Conservation (phyloP, 2,888 invertebrate genomes). For the Tachina lurida region DNA sequence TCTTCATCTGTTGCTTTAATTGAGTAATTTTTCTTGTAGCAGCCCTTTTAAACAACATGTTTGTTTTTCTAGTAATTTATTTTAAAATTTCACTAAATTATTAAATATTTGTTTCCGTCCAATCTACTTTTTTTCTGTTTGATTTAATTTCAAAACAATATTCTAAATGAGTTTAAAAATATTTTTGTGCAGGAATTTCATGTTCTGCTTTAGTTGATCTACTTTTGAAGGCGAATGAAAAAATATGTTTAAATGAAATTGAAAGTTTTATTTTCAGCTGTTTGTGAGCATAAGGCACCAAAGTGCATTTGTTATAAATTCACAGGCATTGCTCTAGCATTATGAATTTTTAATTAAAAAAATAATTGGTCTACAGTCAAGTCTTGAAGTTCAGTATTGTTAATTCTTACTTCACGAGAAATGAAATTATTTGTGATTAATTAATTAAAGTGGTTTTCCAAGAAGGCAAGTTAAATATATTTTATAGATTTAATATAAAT, state of each 20-base stretch:
- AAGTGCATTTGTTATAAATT: background rate
- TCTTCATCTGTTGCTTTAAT: constrained; percentile 2
- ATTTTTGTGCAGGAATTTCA: background rate
- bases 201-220: background rate
- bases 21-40: constrained; percentile 12
- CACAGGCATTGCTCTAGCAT: background rate
- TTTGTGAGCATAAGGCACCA: background rate
- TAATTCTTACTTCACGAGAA: no score
- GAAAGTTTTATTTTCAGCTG: background rate
- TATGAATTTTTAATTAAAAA: no score
- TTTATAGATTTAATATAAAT: no score
- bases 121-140: background rate
- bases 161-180: constrained; percentile 1
- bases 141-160: background rate
- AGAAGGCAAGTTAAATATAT: no score
- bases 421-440: no score
- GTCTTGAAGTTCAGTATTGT: no score
- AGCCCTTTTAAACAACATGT: constrained; percentile 9
- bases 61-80: background rate
- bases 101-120: background rate
- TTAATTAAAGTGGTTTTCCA: no score
- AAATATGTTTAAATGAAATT: background rate
- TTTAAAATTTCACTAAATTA: constrained; percentile 9
- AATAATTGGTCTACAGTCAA: no score
- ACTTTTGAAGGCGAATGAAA: background rate